Conservation (phyloP, 2,113 vertebrate species). For the Corydoras maculifer region DNA sequence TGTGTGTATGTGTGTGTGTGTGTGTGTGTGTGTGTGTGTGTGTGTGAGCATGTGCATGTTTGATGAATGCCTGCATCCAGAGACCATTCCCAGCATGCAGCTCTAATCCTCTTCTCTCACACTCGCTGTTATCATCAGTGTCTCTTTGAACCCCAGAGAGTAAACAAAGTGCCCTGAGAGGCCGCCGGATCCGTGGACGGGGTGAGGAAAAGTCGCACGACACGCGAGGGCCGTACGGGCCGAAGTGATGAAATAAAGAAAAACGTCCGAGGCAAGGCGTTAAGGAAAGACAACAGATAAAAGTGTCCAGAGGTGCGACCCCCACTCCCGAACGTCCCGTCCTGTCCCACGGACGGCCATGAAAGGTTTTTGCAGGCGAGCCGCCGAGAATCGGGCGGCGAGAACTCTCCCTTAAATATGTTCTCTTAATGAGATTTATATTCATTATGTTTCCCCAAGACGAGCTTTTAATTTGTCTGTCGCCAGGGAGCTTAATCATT, state of each 20-base stretch:
- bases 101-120: conserved; percentile 61
- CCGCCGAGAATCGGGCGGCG: conserved; percentile 19
- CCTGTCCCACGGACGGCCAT: not conserved
- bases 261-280: conserved; percentile 7
- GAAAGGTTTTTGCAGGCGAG: conserved; percentile 24
- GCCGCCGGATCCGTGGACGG: conserved; percentile 36
- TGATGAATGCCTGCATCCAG: conserved; percentile 55
- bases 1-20: too few species aligned
- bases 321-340: too few species aligned
- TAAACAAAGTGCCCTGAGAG: conserved; percentile 48
- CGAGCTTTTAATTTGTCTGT: conserved; percentile 41
- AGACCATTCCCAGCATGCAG: conserved; percentile 55
- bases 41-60: conserved; percentile 5
- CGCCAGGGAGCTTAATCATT: conserved; percentile 39
- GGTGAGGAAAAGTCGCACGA: conserved; percentile 17
- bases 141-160: conserved; percentile 48
- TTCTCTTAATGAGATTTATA: conserved; percentile 38
- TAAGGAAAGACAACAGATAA: conserved; percentile 31
- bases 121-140: conserved; percentile 65
- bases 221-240: not conserved
- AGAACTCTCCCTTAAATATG: conserved; percentile 26
- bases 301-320: too few species aligned
- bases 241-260: conserved; percentile 18
- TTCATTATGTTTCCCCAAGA: conserved; percentile 36
- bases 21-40: not conserved